These are phyloP conservation scores for Onthophagus sagittarius DNA, from an alignment of 2,888 invertebrate species.

Conservation along the genomic window DNA sequence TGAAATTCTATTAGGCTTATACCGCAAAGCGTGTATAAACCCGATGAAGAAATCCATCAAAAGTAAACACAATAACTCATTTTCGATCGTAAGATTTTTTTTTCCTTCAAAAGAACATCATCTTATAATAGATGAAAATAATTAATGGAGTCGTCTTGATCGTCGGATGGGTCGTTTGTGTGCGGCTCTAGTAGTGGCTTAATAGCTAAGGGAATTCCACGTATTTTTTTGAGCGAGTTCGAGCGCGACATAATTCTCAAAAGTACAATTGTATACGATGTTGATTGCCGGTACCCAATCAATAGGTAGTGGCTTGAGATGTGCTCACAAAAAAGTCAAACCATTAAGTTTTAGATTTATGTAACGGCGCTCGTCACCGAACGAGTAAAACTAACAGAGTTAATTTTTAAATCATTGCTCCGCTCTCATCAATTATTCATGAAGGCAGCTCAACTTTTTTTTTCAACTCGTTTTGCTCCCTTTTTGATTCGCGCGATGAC, in stretches of 20 bases:
- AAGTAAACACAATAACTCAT: background rate
- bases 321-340: slow-evolving; percentile 28
- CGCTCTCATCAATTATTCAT: slow-evolving; percentile 40
- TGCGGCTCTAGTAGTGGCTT: background rate
- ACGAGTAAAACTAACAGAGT: slow-evolving; percentile 41
- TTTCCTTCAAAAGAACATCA: background rate
- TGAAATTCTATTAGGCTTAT: background rate
- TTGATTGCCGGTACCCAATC: slow-evolving; percentile 12
- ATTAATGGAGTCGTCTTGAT: background rate
- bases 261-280: slow-evolving; percentile 10
- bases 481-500: background rate
- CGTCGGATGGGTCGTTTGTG: background rate
- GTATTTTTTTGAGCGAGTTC: background rate
- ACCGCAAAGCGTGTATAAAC: background rate
- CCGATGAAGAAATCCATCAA: background rate
- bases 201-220: background rate
- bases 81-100: background rate
- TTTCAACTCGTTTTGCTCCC: slow-evolving; percentile 21
- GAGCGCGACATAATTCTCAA: background rate
- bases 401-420: slow-evolving; percentile 43
- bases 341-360: slow-evolving; percentile 42
- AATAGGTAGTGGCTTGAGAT: slow-evolving; percentile 18
- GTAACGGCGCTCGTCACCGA: slow-evolving; percentile 37
- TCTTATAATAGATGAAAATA: background rate
- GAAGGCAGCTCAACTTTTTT: slow-evolving; percentile 23